Evolutionary conservation across 2,113 vertebrate genomes (phyloP), one percentile per base, ranked within the genome.

Genomic region (Tychaedon coryphoeus): DNA sequence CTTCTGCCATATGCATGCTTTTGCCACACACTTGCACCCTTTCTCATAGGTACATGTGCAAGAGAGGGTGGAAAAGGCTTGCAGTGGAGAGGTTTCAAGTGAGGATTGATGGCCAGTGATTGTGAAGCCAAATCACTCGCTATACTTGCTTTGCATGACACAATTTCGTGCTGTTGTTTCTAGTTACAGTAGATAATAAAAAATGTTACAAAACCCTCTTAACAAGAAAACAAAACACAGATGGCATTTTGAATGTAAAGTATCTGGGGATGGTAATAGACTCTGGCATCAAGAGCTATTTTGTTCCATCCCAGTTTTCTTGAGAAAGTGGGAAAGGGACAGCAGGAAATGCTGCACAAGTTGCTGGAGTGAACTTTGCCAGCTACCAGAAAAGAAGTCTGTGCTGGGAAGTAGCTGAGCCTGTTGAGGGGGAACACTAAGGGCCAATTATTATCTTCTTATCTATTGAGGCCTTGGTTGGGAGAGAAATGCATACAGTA

Each of bases 141-240:
- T 92, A 66, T 94, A 96, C 93, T 97, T 97, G 18, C 56, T 94
- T 88, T 75, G 92, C 48, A n/a, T 86, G 86, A 85, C 93, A 89
- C 1, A 43, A 90, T 95, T 97, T 97, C 96, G 96, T 97, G 96
- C 95, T 97, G 96, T 95, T 97, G 92, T 95, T 97, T 98, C 95
- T 97, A 95, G 94, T 97, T 97, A 96, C 47, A 92, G 94, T 75
- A 95, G 94, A 93, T 96, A 97, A 97, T 97, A 97, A 97, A 98
- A 97, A 96, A 90, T 87, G 96, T 97, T 97, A 90, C 94, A 92
- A 91, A 96, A 97, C 92, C 89, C 71, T 96, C 95, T 96, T 97
- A 95, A 91, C 72, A 96, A 95, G 96, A 95, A 98, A 98, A 98
- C 96, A 98, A 97, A 98, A 97, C 95, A 97, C 97, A 98, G 97